Evolutionary conservation across 1,140 invertebrate species (phyloP), one percentile per base, ranked within the genome.

Genomic region (Pseudomyrmex dendroicus): DNA sequence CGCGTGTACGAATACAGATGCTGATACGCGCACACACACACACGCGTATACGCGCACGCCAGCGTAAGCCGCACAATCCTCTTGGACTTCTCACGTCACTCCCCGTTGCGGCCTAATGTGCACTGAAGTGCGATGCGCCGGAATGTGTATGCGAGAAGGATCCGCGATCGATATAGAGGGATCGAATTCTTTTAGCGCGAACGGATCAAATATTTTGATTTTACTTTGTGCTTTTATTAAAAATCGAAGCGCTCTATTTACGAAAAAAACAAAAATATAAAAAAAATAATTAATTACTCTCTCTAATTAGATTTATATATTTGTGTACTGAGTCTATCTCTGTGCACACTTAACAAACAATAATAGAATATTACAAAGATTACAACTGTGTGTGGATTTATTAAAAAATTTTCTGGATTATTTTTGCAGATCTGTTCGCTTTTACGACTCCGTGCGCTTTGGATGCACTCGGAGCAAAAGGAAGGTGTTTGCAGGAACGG

Each of bases 401-500:
- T 15, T n/a, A 52, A 17, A 76, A 61, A 74, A 64, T 13, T 35
- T 3, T 52, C 22, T 52, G 62, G 62, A 44, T 15, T 10, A 5
- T 52, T 35, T 1, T 48, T 2, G 15, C 44, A 20, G 10, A n/a
- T 4, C n/a, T 44, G 44, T 17, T 22, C 35, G 12, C 15, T 70
- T 86, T 77, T 46, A 70, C 78, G 20, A 10, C 62, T 10, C 57
- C 73, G 67, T 73, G 52, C 73, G 68, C 68, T 84, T 84, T 74
- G 67, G 63, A 73, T 70, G 83, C 68, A 72, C 57, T 73, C 44
- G 2, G 66, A 84, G 73, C 84, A 62, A 85, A 85, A 91, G 88
- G 89, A 93, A 93, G 92, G 92, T 92, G 91, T 90, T 90, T 86
- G 91, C 82, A 89, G 89, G 86, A 91, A 87, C 92, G 92, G 91